These are phyloP conservation scores for Abramis brama DNA, from an alignment of 2,113 vertebrate species.

Conservation along the genomic window DNA sequence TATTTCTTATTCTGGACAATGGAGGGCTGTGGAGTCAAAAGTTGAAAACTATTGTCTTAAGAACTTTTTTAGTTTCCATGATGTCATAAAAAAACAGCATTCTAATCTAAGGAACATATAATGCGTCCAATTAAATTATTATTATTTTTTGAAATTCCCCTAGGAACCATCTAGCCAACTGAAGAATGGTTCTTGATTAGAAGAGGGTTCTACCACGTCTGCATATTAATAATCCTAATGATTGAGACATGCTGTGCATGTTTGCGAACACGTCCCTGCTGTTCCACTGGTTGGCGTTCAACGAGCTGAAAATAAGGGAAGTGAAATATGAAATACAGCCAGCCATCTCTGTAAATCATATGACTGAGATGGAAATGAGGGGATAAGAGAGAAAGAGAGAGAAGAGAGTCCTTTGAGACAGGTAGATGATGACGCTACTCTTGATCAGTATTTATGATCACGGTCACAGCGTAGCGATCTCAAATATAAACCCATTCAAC, in stretches of 20 bases:
- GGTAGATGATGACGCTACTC: conserved; percentile 43
- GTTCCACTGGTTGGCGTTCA: background rate
- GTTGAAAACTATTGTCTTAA: too few species aligned
- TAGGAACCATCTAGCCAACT: background rate
- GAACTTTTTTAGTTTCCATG: too few species aligned
- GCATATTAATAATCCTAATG: background rate
- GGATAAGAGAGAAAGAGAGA: conserved; percentile 1
- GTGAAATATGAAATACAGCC: conserved; percentile 15
- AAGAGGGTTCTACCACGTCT: background rate
- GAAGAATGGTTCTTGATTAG: background rate
- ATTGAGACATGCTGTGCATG: background rate
- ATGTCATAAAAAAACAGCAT: too few species aligned
- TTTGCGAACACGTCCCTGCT: conserved; percentile 11
- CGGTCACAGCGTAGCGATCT: conserved; percentile 31
- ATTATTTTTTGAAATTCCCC: background rate
- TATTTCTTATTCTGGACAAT: too few species aligned
- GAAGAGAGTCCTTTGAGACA: conserved; percentile 12
- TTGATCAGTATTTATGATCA: conserved; percentile 46
- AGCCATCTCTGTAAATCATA: conserved; percentile 38
- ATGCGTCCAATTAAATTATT: too few species aligned
- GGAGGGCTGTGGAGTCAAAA: too few species aligned
- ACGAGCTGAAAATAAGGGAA: conserved; percentile 16
- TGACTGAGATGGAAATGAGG: conserved; percentile 8
- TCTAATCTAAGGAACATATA: too few species aligned
- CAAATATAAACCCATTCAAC: conserved; percentile 26